Base-by-base conservation (phyloP, 1,140 invertebrate genomes). In the Cherax destructor region DNA sequence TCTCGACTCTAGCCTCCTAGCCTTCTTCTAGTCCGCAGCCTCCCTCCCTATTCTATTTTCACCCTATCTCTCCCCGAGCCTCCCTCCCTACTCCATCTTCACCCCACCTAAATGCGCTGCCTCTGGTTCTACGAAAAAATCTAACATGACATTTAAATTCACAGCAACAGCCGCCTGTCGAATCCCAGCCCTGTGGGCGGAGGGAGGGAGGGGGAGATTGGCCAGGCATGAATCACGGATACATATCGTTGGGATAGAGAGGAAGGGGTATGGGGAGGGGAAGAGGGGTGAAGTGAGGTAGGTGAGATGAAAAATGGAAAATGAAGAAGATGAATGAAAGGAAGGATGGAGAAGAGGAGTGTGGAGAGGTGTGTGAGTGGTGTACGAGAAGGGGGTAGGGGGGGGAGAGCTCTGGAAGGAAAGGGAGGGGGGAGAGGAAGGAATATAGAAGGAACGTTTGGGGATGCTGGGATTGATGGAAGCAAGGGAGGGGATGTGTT, bases 91-190 rank as follows among this genome's bases (percentile, higher is more conserved):
- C 52, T 56, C 52, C 52, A 16, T 65, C 61, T 65, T 16, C 61
- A 13, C 18, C 61, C 61, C 61, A 5, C 61, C 18, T 5, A 10
- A 13, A 10, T 65, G 10, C 4, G 10, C 78, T 16, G 47, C 78
- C 6, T 50, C 78, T 56, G 61, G 13, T 83, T 61, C 80, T n/a
- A 49, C 9, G 81, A 30, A 69, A 83, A 69, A 83, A 83, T 83
- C 30, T 41, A 83, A 83, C 81, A 69, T 56, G 81, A 83, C 81
- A 83, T 83, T 83, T 83, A 69, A 83, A 83, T 83, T 61, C 81
- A 83, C 59, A 83, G 81, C 81, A 83, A 83, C 47, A 83, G 81
- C 59, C 81, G 81, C 59, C 81, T 30, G 24, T 69, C 81, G 81
- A 83, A 83, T 83, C 81, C 81, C 81, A 16, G 69, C 49, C 52